phyloP scores from a whole-genome alignment of 2,113 vertebrate genomes.

The Ptilonorhynchus violaceus region DNA sequence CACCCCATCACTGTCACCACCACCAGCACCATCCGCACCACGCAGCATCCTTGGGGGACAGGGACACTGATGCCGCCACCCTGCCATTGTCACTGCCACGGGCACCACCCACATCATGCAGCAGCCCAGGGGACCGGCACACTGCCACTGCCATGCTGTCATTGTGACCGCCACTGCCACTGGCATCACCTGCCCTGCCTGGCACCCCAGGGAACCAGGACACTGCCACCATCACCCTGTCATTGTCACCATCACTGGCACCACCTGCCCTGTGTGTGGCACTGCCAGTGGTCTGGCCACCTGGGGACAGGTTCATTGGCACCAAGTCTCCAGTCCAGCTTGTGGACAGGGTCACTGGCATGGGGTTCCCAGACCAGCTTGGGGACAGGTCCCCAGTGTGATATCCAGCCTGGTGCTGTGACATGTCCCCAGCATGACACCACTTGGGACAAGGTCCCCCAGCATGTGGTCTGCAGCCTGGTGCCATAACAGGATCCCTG shows the following conservation, averaged over 20 bases:
- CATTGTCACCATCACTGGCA: not conserved
- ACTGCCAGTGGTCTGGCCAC: too few species aligned
- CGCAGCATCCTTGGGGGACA: not conserved
- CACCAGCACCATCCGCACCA: not conserved
- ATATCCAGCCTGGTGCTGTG: not conserved
- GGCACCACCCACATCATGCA: not conserved
- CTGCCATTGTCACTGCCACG: not conserved
- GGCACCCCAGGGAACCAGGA: not conserved
- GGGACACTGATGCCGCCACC: not conserved
- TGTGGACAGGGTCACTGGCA: not conserved
- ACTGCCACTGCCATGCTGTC: not conserved
- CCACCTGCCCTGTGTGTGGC: too few species aligned
- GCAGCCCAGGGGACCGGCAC: not conserved
- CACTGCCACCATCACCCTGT: too few species aligned
- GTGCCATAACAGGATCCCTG: too few species aligned
- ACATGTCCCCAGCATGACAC: not conserved
- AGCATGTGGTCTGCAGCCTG: not conserved
- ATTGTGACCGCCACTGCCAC: not conserved
- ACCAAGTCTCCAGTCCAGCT: not conserved
- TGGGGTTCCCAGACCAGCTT: not conserved
- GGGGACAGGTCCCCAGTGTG: not conserved
- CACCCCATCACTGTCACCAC: not conserved
- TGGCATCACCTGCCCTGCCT: not conserved
- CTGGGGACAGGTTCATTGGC: not conserved
- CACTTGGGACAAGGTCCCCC: not conserved